Percentiles rank a stretch among this genome's conserved stretches.
These are phyloP conservation scores for Anguilla japonica DNA, from an alignment of 2,113 vertebrate genomes.

Conservation along the genomic window DNA sequence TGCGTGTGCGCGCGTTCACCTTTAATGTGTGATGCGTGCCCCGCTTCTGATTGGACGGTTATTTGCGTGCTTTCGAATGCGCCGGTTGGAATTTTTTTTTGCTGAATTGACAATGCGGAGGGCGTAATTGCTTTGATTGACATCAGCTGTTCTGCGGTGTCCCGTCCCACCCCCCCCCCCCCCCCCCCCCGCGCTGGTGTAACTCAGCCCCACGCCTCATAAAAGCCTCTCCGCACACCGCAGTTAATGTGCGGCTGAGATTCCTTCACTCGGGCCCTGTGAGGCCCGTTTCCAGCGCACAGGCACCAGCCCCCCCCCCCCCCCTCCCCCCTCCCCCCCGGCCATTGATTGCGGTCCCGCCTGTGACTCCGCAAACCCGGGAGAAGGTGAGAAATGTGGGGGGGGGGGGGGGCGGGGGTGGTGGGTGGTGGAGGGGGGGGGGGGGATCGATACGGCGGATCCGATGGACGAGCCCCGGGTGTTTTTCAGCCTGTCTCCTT, in stretches of 20 bases:
- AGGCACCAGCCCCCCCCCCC: background rate
- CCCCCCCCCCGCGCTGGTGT: background rate
- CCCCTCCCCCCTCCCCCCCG: too few relatives aligned
- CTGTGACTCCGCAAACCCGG: background rate
- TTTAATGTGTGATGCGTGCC: background rate
- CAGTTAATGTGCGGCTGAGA: background rate
- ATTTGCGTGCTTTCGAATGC: background rate
- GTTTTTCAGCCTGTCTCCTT: slow-evolving; percentile 15
- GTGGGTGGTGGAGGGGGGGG: too few relatives aligned
- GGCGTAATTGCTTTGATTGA: background rate
- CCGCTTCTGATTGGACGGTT: background rate
- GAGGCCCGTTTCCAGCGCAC: background rate
- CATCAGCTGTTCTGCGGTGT: slow-evolving; percentile 2
- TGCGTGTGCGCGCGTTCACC: background rate
- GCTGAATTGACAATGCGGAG: background rate
- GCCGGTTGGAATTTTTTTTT: background rate
- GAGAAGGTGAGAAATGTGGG: background rate
- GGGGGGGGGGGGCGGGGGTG: background rate
- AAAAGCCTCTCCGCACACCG: background rate
- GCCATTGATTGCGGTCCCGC: background rate
- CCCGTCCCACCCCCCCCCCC: background rate
- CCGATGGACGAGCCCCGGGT: slow-evolving; percentile 2
- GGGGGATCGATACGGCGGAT: background rate
- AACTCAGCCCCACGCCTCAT: background rate
- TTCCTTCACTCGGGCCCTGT: background rate